Evolutionary conservation across 92 coral and sea anemone species (phyloP).

Genomic region (Zoanthus sansibaricus): DNA sequence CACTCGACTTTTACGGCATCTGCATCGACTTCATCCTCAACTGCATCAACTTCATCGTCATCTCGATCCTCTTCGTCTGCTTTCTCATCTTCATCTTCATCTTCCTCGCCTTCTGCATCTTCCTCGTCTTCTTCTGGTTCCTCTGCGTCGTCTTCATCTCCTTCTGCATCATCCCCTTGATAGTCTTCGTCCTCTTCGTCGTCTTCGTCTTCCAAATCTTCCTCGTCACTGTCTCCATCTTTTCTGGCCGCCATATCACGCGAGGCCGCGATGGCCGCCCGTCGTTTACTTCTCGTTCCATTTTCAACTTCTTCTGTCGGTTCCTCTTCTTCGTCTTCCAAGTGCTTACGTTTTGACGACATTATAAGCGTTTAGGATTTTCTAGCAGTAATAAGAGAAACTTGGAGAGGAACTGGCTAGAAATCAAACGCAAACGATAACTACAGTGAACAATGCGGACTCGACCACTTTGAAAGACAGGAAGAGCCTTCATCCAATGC

Average conservation of each 20-base stretch:
- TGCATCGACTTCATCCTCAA: conserved; percentile 81
- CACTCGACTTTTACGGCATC: conserved; percentile 71
- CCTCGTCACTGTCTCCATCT: conserved; percentile 73
- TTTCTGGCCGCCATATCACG: conserved; percentile 84
- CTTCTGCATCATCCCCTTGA: conserved; percentile 81
- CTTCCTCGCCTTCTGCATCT: conserved; percentile 75
- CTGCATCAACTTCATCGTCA: conserved; percentile 61
- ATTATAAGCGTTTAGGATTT: conserved; percentile 34
- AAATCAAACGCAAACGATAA: conserved; percentile 2
- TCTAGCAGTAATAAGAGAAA: neutral
- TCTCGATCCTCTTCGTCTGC: conserved; percentile 65
- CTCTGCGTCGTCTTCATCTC: conserved; percentile 72
- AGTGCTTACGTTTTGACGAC: conserved; percentile 93
- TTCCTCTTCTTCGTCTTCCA: conserved; percentile 85
- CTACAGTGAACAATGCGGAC: conserved; percentile 5
- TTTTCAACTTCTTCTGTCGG: conserved; percentile 76
- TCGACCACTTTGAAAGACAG: conserved; percentile 6
- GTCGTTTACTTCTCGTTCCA: conserved; percentile 78
- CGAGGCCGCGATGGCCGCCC: conserved; percentile 82
- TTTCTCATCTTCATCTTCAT: conserved; percentile 56
- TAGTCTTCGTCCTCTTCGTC: conserved; percentile 76
- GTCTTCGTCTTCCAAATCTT: conserved; percentile 82
- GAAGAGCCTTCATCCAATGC: neutral
- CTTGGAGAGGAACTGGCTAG: neutral
- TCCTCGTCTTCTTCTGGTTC: conserved; percentile 75